Conservation (phyloP, 2,888 invertebrate species). For the Limnephilus rhombicus region DNA sequence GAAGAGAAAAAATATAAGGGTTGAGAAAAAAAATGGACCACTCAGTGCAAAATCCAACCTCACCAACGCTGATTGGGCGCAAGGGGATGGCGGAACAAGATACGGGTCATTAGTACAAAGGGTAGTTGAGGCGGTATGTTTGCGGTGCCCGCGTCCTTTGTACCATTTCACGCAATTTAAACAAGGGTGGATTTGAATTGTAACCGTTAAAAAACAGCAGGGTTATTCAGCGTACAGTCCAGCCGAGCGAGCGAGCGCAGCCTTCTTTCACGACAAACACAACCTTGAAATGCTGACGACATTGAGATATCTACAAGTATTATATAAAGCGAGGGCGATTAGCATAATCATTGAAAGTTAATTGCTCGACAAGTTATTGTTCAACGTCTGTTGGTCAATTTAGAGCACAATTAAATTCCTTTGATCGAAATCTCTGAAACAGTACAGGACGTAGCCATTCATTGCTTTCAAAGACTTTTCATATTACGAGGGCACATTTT, state of each 20-base stretch:
- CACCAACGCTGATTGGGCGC: conserved; percentile 50
- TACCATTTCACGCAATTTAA: conserved; percentile 47
- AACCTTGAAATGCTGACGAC: background rate
- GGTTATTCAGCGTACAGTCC: conserved; percentile 11
- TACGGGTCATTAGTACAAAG: conserved; percentile 61
- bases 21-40: conserved; percentile 52
- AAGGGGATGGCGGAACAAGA: conserved; percentile 52
- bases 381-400: conserved; percentile 1
- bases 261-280: background rate
- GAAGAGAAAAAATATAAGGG: conserved; percentile 44
- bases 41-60: conserved; percentile 31
- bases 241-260: conserved; percentile 19
- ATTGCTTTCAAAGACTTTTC: background rate
- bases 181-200: conserved; percentile 38
- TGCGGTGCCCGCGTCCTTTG: conserved; percentile 32
- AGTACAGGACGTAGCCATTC: background rate
- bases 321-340: background rate
- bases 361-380: background rate
- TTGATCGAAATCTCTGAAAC: background rate
- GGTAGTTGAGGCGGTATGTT: background rate
- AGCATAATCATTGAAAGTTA: background rate
- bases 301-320: background rate
- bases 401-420: background rate
- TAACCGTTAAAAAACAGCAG: conserved; percentile 3
- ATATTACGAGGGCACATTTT: background rate